Percentiles rank a stretch among this genome's conserved stretches.
Evolutionary conservation across 30 jellyfish, hydroid and myxozoan genomes (phyloP).

Genomic region (Rhopilema esculentum): DNA sequence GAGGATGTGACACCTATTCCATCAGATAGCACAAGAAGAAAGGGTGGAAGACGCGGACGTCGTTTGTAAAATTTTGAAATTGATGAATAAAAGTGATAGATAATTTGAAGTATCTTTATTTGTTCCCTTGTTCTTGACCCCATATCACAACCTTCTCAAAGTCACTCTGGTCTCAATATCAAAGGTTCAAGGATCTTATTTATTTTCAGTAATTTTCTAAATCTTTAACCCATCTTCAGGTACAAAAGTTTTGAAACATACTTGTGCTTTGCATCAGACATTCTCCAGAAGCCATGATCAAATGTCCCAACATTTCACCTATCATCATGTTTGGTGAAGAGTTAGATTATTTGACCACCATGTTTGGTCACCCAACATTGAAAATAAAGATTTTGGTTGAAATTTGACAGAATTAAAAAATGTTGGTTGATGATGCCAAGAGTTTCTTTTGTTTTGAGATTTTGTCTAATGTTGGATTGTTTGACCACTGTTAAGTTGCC

Average conservation of each 20-base stretch:
- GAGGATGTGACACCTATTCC: conserved; percentile 99
- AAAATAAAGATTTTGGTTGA: background rate
- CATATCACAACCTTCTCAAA: background rate
- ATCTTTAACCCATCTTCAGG: too few relatives aligned
- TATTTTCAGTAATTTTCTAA: background rate
- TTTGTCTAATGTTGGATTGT: background rate
- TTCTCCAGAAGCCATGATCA: too few relatives aligned
- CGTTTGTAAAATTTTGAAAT: conserved; percentile 73
- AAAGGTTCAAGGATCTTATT: background rate
- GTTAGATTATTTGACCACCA: background rate
- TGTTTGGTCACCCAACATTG: conserved; percentile 12
- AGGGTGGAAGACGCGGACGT: conserved; percentile 99
- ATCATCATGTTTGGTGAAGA: background rate
- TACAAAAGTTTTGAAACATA: too few relatives aligned
- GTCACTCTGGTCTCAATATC: background rate
- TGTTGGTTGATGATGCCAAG: background rate
- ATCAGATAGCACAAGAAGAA: conserved; percentile 99
- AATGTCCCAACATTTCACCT: background rate
- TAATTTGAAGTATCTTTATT: background rate
- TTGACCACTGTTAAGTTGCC: too few relatives aligned
- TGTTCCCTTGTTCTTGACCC: background rate
- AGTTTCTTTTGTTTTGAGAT: background rate
- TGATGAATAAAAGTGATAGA: background rate
- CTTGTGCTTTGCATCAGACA: too few relatives aligned
- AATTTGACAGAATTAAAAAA: background rate